phyloP scores from a whole-genome alignment of 2,113 vertebrate genomes.

The Lagopus leucura region DNA sequence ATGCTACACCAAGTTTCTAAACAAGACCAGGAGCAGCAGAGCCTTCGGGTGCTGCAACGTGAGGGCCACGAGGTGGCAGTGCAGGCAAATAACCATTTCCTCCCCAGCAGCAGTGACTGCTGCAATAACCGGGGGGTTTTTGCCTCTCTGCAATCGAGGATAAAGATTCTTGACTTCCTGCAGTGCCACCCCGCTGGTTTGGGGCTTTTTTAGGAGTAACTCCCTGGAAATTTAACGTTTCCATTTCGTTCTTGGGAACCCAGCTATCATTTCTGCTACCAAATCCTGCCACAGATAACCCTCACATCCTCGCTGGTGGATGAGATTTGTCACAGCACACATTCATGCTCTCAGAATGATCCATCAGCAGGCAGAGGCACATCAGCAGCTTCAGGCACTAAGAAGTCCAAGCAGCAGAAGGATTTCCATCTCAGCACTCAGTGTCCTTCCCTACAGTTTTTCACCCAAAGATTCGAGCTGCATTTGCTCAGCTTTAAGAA shows the following conservation, averaged over 20 bases:
- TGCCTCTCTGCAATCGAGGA: not conserved
- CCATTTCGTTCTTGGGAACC: not conserved
- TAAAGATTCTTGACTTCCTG: not conserved
- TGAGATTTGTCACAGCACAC: not conserved
- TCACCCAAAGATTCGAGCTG: not conserved
- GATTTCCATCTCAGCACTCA: not conserved
- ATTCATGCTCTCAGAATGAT: not conserved
- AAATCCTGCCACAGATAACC: not conserved
- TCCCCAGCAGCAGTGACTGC: fast-evolving
- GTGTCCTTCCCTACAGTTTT: not conserved
- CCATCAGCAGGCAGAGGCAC: not conserved
- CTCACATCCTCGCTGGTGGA: not conserved
- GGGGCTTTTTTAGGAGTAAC: not conserved
- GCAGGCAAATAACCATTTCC: not conserved
- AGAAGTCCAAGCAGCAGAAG: not conserved
- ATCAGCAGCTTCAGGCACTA: not conserved
- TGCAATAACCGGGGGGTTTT: not conserved
- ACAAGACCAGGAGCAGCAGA: fast-evolving
- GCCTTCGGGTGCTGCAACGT: fast-evolving
- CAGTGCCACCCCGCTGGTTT: not conserved
- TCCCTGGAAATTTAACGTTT: not conserved
- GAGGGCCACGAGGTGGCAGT: constrained; percentile 56
- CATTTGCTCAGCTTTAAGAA: not conserved
- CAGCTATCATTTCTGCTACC: not conserved
- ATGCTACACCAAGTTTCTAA: fast-evolving